These are phyloP conservation scores for Umimayanthus kanabou DNA, from an alignment of 92 coral and sea anemone genomes.

Conservation along the genomic window DNA sequence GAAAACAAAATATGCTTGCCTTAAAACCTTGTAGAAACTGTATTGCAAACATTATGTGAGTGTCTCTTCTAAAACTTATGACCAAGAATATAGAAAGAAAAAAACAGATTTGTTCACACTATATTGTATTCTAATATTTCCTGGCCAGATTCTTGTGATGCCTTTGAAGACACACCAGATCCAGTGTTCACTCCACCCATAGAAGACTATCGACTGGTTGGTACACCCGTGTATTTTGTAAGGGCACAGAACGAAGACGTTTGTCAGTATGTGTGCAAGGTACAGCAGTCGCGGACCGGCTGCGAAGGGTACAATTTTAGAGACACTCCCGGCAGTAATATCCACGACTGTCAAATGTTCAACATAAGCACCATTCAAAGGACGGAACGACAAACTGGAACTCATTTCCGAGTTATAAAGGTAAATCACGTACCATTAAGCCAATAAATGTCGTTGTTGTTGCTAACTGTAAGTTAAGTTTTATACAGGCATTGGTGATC, in stretches of 20 bases:
- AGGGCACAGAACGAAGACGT: conserved; percentile 1
- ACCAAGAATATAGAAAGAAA: no score
- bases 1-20: no score
- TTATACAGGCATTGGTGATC: background rate
- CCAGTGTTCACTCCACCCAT: background rate
- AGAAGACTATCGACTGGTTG: background rate
- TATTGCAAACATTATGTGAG: background rate
- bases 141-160: background rate
- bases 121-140: no score
- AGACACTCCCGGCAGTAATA: background rate
- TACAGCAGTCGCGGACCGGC: background rate
- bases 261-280: conserved; percentile 1
- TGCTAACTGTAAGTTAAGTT: background rate
- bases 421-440: background rate
- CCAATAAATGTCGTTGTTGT: no score
- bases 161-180: background rate
- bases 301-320: background rate
- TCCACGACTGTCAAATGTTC: background rate
- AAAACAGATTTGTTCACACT: no score
- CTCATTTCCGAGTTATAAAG: conserved; percentile 6
- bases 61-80: background rate
- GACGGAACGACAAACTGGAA: background rate
- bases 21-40: no score
- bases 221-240: background rate
- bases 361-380: background rate